A percentile compares a stretch with the other conserved stretches of the same genome.
Conservation (phyloP, 2,113 vertebrate genomes). For the Meles meles region DNA sequence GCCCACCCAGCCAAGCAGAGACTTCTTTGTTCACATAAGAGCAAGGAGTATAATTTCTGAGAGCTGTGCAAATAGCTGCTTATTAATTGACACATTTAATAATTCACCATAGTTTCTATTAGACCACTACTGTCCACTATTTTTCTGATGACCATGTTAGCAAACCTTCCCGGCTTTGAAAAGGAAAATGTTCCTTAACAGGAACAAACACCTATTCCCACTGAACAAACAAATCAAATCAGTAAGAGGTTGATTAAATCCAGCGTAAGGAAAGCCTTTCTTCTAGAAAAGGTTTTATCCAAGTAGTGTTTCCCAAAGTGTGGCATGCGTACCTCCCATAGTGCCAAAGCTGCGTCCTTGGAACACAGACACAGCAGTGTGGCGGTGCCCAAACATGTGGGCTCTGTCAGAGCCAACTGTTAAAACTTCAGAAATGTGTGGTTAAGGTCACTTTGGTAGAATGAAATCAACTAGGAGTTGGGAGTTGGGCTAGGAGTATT, state of each 20-base stretch:
- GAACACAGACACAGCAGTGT: neutral
- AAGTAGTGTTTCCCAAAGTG: neutral
- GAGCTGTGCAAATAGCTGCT: neutral
- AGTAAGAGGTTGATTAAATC: neutral
- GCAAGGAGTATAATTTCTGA: neutral
- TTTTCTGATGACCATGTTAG: neutral
- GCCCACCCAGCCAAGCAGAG: neutral
- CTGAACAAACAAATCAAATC: neutral
- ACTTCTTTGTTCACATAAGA: neutral
- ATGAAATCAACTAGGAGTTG: neutral
- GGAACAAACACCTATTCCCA: neutral
- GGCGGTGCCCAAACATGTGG: neutral
- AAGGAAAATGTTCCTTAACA: neutral
- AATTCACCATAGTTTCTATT: neutral
- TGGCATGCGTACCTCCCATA: neutral
- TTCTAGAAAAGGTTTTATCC: neutral
- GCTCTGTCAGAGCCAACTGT: neutral
- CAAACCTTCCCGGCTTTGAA: slow-evolving; percentile 9
- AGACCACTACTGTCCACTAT: neutral
- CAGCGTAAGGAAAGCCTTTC: neutral
- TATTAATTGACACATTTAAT: neutral
- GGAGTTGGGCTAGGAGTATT: neutral
- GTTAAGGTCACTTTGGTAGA: neutral
- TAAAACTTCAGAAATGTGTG: neutral
- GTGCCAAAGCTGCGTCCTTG: neutral